Conservation (phyloP, 2,888 invertebrate species). For the Andrena camellia region DNA sequence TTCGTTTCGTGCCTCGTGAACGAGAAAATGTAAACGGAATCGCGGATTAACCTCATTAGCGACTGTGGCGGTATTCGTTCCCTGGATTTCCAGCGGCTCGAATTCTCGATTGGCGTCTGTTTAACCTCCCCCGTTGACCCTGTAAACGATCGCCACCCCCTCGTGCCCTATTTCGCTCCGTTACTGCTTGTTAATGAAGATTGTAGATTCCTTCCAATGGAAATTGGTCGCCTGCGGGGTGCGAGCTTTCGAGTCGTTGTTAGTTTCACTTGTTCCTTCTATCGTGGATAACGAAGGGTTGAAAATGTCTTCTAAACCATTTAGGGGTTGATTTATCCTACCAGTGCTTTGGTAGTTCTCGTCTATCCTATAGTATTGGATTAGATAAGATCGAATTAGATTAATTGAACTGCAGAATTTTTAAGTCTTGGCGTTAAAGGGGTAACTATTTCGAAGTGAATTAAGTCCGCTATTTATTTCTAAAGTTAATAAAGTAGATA, state of each 20-base stretch:
- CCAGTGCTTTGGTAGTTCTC: no score
- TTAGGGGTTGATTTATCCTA: no score
- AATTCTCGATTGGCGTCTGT: constrained; percentile 54
- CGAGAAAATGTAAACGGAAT: constrained; percentile 67
- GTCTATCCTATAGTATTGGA: no score
- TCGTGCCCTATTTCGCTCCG: constrained; percentile 38
- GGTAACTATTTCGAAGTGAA: no score
- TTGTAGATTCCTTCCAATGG: not conserved
- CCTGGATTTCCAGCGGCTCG: constrained; percentile 51
- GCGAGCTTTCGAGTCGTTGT: not conserved
- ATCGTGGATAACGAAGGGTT: not conserved
- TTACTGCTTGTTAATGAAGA: not conserved
- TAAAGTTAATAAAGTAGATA: no score
- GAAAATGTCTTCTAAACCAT: no score
- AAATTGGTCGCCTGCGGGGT: not conserved
- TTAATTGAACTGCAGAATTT: no score
- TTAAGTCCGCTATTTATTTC: no score
- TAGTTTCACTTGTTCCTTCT: not conserved
- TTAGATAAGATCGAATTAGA: no score
- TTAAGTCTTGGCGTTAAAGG: no score
- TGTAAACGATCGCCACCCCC: constrained; percentile 42
- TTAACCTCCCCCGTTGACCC: constrained; percentile 22
- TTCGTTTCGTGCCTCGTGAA: constrained; percentile 64
- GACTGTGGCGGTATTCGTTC: constrained; percentile 52
- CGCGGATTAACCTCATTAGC: constrained; percentile 67